Evolutionary conservation across 2,888 invertebrate species (phyloP), one percentile per base, ranked within the genome.

Genomic region (Drosophila nr. perissopoda): DNA sequence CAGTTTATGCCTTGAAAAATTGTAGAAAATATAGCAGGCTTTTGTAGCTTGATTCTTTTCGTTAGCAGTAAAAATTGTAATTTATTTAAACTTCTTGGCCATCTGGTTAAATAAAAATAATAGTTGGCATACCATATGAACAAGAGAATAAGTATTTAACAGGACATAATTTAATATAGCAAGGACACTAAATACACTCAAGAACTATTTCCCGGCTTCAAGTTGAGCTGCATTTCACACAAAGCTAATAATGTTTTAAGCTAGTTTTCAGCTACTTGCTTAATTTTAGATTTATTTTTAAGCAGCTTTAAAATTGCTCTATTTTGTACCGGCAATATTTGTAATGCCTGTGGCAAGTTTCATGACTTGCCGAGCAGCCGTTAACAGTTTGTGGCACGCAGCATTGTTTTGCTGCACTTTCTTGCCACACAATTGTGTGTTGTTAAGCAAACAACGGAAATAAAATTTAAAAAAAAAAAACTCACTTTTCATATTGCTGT

Each of bases 321-420:
- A 34, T 51, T 21, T 36, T 27, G 2, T 53, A 34, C 29, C 4
- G 18, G 16, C 16, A 31, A 16, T 53, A 6, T 36, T 46, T 31
- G 52, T 25, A 6, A 6, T 25, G 48, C 2, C 5, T 67, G 38
- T 57, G 52, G 53, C 38, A 57, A 68, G 42, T 60, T 46, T 27
- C 60, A 33, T 46, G 57, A 58, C 29, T 71, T 63, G 29, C 36
- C 27, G 54, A 53, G 67, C 31, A 67, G 66, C 29, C 54, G 31
- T 42, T 42, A 73, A 42, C 64, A 59, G 31, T 56, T 61, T 59
- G 31, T 33, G 16, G 53, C 34, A 57, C 59, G 36, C 58, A 25
- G 49, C 62, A 38, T 29, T 56, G 36, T 42, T 65, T 34, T 56
- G 65, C 42, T 65, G 74, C 62, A 74, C 51, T 76, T 70, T 18